Base-by-base conservation (phyloP, 2,113 vertebrate species). In the Macquaria australasica region DNA sequence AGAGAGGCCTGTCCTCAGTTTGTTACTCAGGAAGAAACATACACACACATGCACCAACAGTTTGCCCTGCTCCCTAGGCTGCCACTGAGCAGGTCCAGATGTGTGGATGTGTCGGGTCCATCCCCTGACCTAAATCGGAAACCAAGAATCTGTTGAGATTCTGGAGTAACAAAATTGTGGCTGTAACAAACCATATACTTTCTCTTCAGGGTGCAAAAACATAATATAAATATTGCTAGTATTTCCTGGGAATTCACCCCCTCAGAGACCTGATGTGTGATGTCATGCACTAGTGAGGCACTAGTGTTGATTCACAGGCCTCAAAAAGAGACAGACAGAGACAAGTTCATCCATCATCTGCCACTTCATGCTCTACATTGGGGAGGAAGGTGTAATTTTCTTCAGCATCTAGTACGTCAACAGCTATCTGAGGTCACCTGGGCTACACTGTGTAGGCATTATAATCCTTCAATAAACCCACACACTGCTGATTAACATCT, bases 1-100 rank as follows among this genome's bases (percentile, higher is more conserved):
- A n/a, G 11, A 31, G 7, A 58, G 23, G 51, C 6, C 50, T 37
- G 28, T 28, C 20, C 7, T 20, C 3, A 76, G 56, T 71, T 23
- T 34, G 37, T 18, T 37, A 28, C 31, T 50, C 9, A 60, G 28
- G 21, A 23, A 75, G 9, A 60, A 28, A 70, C 45, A 59, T 41
- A 59, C 50, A 34, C 28, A 39, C 34, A 78, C 21, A 25, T 1
- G 21, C 18, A 34, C 59, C 34, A 58, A 69, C 31, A 23, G 63
- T 48, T 69, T 78, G 39, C 79, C 45, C 16, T 73, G 37, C n/a
- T 76, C 25, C 41, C 31, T n/a, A 48, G 48, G 45, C 37, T 73
- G 43, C 55, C 28, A 62, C 51, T 82, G 23, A 87, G 16, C 78
- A 75, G 50, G 87, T 80, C 85, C 87, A 93, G 81, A 87, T 86